Evolutionary conservation across 2,113 vertebrate species (phyloP).

Genomic region (Oreochromis aureus): DNA sequence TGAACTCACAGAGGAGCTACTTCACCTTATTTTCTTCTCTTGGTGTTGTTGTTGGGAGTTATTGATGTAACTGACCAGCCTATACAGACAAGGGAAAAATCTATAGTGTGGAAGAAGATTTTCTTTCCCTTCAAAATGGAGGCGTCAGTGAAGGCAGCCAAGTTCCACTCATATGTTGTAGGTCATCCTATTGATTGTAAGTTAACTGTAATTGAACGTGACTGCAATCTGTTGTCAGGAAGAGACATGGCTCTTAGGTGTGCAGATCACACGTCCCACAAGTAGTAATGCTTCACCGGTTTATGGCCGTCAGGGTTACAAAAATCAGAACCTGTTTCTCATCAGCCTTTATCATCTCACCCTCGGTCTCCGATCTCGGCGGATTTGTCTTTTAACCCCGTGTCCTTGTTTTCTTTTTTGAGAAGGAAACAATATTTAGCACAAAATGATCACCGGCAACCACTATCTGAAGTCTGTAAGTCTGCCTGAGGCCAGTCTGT

Average conservation of each 20-base stretch:
- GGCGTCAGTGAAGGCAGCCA: slow-evolving; percentile 51
- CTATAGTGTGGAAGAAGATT: slow-evolving; percentile 44
- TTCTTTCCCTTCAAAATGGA: slow-evolving; percentile 55
- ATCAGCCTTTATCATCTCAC: neutral
- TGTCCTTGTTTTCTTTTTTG: neutral
- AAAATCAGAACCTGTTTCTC: neutral
- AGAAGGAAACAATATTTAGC: slow-evolving; percentile 11
- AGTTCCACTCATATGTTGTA: slow-evolving; percentile 61
- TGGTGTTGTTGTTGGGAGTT: slow-evolving; percentile 55
- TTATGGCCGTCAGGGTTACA: neutral
- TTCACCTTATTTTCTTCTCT: slow-evolving; percentile 41
- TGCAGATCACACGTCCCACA: neutral
- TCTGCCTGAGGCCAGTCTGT: neutral
- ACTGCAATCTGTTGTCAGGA: slow-evolving; percentile 43
- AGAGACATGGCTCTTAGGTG: slow-evolving; percentile 40
- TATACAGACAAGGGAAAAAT: slow-evolving; percentile 42
- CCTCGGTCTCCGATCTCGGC: neutral
- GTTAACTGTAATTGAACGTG: slow-evolving; percentile 60
- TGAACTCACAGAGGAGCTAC: slow-evolving; percentile 39
- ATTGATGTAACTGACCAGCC: slow-evolving; percentile 61
- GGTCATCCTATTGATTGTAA: slow-evolving; percentile 64
- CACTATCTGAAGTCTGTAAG: slow-evolving; percentile 29
- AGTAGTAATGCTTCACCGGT: slow-evolving; percentile 6
- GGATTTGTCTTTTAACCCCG: neutral
- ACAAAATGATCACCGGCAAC: neutral